These are phyloP conservation scores for Sinocyclocheilus rhinocerous DNA, from an alignment of 2,113 vertebrate species.

Conservation along the genomic window DNA sequence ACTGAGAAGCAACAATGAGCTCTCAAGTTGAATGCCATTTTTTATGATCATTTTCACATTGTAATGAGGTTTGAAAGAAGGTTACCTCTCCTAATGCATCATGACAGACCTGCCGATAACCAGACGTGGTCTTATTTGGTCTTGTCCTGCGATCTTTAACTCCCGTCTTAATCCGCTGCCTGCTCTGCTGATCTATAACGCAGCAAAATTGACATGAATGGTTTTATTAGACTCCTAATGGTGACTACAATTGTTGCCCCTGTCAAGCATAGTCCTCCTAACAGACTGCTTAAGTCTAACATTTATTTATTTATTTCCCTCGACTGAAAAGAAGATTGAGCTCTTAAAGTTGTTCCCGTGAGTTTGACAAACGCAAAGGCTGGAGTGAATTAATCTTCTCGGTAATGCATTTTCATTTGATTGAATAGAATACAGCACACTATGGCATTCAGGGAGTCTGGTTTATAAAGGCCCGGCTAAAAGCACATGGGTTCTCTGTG, in stretches of 20 bases:
- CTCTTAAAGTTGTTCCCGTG: constrained; percentile 24
- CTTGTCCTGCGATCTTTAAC: not conserved
- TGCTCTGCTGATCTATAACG: constrained; percentile 16
- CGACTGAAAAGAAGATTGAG: constrained; percentile 27
- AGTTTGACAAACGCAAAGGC: constrained; percentile 29
- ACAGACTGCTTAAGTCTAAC: not conserved
- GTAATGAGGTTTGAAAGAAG: constrained; percentile 6
- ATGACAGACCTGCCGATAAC: constrained; percentile 13
- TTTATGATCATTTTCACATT: not conserved
- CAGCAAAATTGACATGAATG: constrained; percentile 32
- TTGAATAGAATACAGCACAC: constrained; percentile 44
- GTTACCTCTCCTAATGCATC: not conserved
- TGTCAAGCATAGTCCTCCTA: constrained; percentile 9
- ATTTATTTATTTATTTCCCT: constrained; percentile 27
- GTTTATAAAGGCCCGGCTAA: constrained; percentile 41
- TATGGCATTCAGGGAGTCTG: constrained; percentile 27
- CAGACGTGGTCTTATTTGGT: not conserved
- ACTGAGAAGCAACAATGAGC: not conserved
- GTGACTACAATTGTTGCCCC: constrained; percentile 26
- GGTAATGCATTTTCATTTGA: constrained; percentile 57
- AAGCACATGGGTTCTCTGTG: constrained; percentile 24
- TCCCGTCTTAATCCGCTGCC: not conserved
- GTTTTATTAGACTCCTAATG: constrained; percentile 41
- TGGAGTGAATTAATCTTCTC: constrained; percentile 30
- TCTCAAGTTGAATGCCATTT: not conserved